A percentile compares a stretch with the other conserved stretches of the same genome.
Evolutionary conservation across 64 coral and sea anemone genomes (phyloP).

Genomic region (Porites lutea): DNA sequence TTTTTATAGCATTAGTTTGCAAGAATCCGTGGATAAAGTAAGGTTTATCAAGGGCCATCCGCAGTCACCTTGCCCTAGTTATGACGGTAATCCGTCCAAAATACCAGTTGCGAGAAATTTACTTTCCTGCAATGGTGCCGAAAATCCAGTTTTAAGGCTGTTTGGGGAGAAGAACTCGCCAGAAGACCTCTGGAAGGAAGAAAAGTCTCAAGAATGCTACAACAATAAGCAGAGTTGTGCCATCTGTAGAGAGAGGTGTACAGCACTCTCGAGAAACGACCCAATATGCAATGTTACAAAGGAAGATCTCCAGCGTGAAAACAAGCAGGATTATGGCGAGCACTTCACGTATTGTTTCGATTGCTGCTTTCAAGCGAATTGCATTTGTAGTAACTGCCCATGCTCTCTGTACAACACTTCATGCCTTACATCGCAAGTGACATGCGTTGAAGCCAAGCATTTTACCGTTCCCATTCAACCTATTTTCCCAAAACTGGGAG

Average conservation of each 20-base stretch:
- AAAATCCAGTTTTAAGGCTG: constrained; percentile 58
- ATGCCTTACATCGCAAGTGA: constrained; percentile 46
- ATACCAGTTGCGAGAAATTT: background rate
- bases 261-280: background rate
- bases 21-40: constrained; percentile 24
- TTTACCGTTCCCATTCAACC: constrained; percentile 59
- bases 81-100: background rate
- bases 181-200: constrained; percentile 53
- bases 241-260: constrained; percentile 61
- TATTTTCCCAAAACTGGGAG: constrained; percentile 39
- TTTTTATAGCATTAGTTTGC: constrained; percentile 55
- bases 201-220: constrained; percentile 39
- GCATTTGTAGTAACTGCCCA: constrained; percentile 46
- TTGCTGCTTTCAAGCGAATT: constrained; percentile 67
- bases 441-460: constrained; percentile 57
- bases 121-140: constrained; percentile 63
- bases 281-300: constrained; percentile 54
- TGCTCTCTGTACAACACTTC: constrained; percentile 62
- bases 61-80: constrained; percentile 38
- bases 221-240: constrained; percentile 43
- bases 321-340: constrained; percentile 58
- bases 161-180: constrained; percentile 46
- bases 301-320: constrained; percentile 1
- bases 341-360: constrained; percentile 86
- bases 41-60: constrained; percentile 50